Evolutionary conservation across 2,888 invertebrate species (phyloP), one percentile per base, ranked within the genome.

Genomic region (Epinotia ramella): DNA sequence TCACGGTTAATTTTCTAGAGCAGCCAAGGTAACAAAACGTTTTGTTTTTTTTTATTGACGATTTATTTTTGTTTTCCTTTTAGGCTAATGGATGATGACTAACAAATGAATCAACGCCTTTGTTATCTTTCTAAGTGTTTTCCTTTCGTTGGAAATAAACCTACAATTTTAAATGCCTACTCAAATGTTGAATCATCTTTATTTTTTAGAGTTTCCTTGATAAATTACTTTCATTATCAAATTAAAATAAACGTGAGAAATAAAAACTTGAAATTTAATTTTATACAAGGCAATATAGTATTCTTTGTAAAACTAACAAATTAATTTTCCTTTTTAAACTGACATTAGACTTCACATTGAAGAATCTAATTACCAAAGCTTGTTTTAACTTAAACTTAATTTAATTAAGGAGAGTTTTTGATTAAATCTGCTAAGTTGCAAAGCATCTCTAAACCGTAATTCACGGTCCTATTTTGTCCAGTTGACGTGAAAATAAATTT

Each of bases 11-110:
- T 80, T 82, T 81, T 88, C 86, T 89, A 82, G 88, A 86, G 81
- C 89, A 89, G 89, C 89, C 91, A 92, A 93, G 93, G 92, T 87
- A 88, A 91, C 87, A 80, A 80, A 86, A 84, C 76, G 78, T 74
- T n/a, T 89, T 87, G 88, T n/a, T 88, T 86, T 88, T 84, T 82
- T 71, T 78, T 83, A 63, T 85, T 85, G 86, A 88, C 87, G 84
- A 83, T 87, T 87, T 86, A 81, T 84, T 84, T 86, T 83, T 78
- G 78, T 78, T 78, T 73, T 79, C 80, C 77, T 67, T 78, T 78
- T 77, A 77, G 64, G 63, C 74, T 81, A 80, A 82, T 80, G 76
- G 75, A 65, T 73, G 13, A 46, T 73, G 68, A 77, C 44, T 70
- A 77, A 66, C 40, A 59, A 57, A 49, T 78, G 69, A 77, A 72